Evolutionary conservation across 92 coral and sea anemone species (phyloP).

Genomic region (Actinernus sp.): DNA sequence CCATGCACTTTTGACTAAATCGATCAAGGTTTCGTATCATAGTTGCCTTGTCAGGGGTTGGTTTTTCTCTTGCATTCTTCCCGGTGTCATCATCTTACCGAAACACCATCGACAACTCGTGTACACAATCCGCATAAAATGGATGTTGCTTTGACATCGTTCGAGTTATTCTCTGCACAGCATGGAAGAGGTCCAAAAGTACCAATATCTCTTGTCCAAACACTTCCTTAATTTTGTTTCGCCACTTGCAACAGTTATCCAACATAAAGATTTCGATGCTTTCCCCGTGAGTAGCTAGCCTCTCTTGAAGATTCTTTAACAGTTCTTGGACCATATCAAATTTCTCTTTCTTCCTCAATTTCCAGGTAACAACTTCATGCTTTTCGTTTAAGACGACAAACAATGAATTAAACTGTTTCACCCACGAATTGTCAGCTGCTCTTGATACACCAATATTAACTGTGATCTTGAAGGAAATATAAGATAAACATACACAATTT

Average conservation of each 20-base stretch:
- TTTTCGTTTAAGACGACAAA: constrained; percentile 27
- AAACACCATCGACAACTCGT: constrained; percentile 28
- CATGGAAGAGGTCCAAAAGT: constrained; percentile 51
- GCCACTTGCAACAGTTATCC: constrained; percentile 39
- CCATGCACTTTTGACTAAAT: constrained; percentile 29
- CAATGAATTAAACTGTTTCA: constrained; percentile 32
- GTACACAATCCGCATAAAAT: constrained; percentile 20
- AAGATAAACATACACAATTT: no score
- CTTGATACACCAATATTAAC: constrained; percentile 30
- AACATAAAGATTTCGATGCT: constrained; percentile 8
- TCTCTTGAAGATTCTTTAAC: constrained; percentile 18
- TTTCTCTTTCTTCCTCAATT: constrained; percentile 32
- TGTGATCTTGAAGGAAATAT: constrained; percentile 3
- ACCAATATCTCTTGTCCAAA: constrained; percentile 28
- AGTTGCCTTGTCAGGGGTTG: constrained; percentile 35
- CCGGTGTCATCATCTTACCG: constrained; percentile 33
- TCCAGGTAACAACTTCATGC: constrained; percentile 32
- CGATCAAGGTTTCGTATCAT: constrained; percentile 12
- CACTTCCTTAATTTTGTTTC: constrained; percentile 26
- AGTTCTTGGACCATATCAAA: constrained; percentile 16
- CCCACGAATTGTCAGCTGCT: constrained; percentile 17
- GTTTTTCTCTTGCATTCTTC: constrained; percentile 13
- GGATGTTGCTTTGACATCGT: constrained; percentile 34
- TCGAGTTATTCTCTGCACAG: constrained; percentile 40
- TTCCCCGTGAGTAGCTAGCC: constrained; percentile 5